These are phyloP conservation scores for Galagoides demidoff DNA, from an alignment of 2,797 vertebrate species.

Conservation along the genomic window DNA sequence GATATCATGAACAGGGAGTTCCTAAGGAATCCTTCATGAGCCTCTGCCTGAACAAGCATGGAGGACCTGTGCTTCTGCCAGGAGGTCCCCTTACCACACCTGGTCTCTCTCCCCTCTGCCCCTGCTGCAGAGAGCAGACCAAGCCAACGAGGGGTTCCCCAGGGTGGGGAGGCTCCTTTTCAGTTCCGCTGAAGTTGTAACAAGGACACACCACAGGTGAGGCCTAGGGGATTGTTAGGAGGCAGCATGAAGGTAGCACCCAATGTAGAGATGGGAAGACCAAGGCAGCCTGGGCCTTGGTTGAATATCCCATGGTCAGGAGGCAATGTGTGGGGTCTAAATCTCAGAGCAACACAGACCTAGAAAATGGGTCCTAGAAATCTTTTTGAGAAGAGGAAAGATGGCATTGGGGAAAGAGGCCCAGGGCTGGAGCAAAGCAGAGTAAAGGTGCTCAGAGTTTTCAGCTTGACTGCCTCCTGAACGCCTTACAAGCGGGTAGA, in stretches of 20 bases:
- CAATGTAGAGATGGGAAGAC: neutral
- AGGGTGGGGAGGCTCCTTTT: neutral
- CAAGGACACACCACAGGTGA: neutral
- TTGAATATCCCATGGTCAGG: neutral
- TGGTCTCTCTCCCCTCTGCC: neutral
- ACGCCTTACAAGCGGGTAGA: neutral
- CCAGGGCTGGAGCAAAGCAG: neutral
- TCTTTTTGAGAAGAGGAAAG: neutral
- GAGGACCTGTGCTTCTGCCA: fast-evolving
- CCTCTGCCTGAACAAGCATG: neutral
- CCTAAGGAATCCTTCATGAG: neutral
- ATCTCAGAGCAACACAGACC: neutral
- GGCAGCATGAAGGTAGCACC: neutral
- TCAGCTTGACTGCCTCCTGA: neutral
- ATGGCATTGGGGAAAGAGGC: neutral
- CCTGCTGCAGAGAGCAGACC: neutral
- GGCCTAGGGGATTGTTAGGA: neutral
- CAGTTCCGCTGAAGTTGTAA: neutral
- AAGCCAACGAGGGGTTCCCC: neutral
- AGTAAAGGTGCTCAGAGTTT: fast-evolving
- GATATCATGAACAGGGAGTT: neutral
- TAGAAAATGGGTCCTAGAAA: neutral
- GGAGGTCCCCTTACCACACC: too few species aligned
- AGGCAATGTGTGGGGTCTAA: neutral
- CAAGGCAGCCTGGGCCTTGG: neutral